Conservation (phyloP, 2,113 vertebrate species). For the Poecilia latipinna region DNA sequence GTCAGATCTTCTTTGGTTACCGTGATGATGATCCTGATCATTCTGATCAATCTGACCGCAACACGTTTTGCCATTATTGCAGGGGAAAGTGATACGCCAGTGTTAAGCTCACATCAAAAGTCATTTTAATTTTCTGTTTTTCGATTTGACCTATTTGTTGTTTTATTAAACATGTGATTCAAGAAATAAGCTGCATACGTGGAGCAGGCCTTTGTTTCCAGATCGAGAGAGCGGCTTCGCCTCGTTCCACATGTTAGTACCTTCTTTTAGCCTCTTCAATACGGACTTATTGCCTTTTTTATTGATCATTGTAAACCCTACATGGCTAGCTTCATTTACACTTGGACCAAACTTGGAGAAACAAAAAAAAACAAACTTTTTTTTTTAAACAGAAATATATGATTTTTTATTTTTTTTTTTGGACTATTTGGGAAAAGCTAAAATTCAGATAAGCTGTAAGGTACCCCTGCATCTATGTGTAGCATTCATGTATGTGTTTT, state of each 20-base stretch:
- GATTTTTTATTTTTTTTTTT: slow-evolving; percentile 15
- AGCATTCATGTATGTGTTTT: slow-evolving; percentile 53
- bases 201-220: slow-evolving; percentile 14
- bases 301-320: slow-evolving; percentile 16
- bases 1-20: slow-evolving; percentile 42
- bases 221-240: slow-evolving; percentile 7
- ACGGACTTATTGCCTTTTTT: slow-evolving; percentile 1
- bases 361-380: slow-evolving; percentile 11
- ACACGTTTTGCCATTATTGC: slow-evolving; percentile 28
- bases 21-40: slow-evolving; percentile 43
- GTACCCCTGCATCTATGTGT: slow-evolving; percentile 54
- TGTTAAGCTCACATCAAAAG: slow-evolving; percentile 65
- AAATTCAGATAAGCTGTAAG: slow-evolving; percentile 61
- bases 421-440: slow-evolving; percentile 24
- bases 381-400: slow-evolving; percentile 9
- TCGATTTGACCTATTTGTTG: slow-evolving; percentile 3
- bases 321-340: slow-evolving; percentile 49
- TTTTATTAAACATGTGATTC: slow-evolving; percentile 19
- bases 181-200: slow-evolving; percentile 29
- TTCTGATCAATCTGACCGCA: background rate
- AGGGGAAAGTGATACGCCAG: slow-evolving; percentile 46
- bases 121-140: slow-evolving; percentile 35
- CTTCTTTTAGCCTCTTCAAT: slow-evolving; percentile 8
- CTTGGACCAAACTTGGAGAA: slow-evolving; percentile 72
- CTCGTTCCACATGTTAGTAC: background rate